A percentile compares a stretch with the other conserved stretches of the same genome.
Evolutionary conservation across 2,113 vertebrate species (phyloP).

Genomic region (Dermatemys mawii): DNA sequence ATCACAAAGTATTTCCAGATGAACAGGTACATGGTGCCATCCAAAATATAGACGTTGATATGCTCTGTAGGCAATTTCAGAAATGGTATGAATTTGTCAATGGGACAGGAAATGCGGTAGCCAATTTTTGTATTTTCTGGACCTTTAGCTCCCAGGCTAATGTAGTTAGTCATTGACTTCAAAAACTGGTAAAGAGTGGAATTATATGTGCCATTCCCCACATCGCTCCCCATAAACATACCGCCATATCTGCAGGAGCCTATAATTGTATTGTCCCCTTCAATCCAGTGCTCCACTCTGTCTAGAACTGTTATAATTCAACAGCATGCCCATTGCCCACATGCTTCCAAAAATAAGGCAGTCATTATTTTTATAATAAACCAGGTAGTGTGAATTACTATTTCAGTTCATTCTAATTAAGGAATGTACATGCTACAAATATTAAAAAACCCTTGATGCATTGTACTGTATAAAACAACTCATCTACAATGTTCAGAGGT

Average conservation of each 20-base stretch:
- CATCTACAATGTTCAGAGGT: neutral
- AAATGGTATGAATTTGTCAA: neutral
- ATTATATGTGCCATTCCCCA: neutral
- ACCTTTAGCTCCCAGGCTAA: neutral
- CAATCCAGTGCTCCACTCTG: neutral
- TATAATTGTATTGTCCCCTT: neutral
- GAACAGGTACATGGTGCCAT: neutral
- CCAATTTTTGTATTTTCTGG: neutral
- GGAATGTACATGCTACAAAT: neutral
- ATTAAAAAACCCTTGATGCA: neutral
- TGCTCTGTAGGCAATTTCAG: neutral
- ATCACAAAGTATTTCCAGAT: neutral
- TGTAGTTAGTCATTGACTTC: neutral
- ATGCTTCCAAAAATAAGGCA: neutral
- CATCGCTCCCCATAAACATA: neutral
- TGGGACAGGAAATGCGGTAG: neutral
- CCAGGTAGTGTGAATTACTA: neutral
- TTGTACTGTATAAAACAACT: neutral
- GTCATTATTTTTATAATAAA: neutral
- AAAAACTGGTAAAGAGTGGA: neutral
- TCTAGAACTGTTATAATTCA: neutral
- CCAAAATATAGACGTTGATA: neutral
- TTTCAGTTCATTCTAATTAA: conserved; percentile 17
- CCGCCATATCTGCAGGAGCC: neutral
- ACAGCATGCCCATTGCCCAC: neutral